Conservation (phyloP, 2,888 invertebrate species). For the Mycalesis mineus region DNA sequence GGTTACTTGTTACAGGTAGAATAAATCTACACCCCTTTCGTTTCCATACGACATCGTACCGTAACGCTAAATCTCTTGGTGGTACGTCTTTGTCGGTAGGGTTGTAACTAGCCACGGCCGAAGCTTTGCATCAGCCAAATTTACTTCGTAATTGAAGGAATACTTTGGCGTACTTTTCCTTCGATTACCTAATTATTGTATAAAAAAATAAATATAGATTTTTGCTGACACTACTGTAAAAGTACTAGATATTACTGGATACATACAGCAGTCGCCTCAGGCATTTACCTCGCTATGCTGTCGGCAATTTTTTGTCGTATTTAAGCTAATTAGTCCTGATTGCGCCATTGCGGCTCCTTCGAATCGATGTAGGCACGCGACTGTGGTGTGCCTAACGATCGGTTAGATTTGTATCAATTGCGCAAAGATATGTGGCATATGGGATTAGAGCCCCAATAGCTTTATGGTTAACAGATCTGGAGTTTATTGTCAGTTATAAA, state of each 20-base stretch:
- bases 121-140: too few species aligned
- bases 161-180: too few species aligned
- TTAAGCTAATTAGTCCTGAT: conserved; percentile 57
- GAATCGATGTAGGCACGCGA: conserved; percentile 41
- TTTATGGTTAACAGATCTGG: too few species aligned
- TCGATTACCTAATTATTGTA: too few species aligned
- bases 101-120: too few species aligned
- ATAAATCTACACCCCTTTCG: too few species aligned
- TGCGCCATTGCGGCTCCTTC: conserved; percentile 46
- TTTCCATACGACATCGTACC: too few species aligned
- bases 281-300: conserved; percentile 34
- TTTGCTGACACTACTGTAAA: conserved; percentile 23
- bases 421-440: background rate
- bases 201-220: background rate
- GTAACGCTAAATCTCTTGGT: too few species aligned
- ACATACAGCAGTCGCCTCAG: conserved; percentile 13
- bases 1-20: too few species aligned
- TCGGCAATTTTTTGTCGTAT: conserved; percentile 43
- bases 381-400: background rate
- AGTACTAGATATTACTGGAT: background rate
- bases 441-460: background rate
- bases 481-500: too few species aligned
- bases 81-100: too few species aligned
- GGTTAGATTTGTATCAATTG: conserved; percentile 11
- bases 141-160: too few species aligned